These are phyloP conservation scores for Lepidurus apus DNA, from an alignment of 1,140 invertebrate genomes.

Conservation along the genomic window DNA sequence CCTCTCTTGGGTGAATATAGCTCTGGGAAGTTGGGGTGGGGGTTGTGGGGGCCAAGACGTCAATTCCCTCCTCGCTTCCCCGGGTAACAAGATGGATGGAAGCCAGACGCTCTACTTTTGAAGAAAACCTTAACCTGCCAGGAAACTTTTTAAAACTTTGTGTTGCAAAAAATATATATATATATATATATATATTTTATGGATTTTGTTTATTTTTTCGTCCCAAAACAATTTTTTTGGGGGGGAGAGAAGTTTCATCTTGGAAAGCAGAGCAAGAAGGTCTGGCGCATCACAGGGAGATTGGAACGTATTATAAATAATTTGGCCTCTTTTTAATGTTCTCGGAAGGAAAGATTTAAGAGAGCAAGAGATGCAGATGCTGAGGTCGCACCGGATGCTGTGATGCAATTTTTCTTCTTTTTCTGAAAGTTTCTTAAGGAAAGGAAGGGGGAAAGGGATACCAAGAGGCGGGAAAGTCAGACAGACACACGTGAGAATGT, in stretches of 20 bases:
- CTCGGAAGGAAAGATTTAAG: not conserved
- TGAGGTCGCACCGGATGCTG: not conserved
- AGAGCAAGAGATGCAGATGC: not conserved
- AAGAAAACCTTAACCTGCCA: not conserved
- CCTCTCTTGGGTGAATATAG: not conserved
- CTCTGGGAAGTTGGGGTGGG: not conserved
- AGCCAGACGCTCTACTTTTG: not conserved
- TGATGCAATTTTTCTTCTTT: not conserved
- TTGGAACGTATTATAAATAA: too few species aligned
- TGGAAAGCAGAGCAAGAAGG: not conserved
- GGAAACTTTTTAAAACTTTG: not conserved
- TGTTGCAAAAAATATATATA: not conserved
- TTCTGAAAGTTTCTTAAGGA: not conserved
- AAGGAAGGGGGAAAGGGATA: not conserved
- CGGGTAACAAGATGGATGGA: constrained; percentile 12
- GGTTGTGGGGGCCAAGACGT: not conserved
- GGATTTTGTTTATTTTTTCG: not conserved
- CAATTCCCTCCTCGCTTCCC: not conserved
- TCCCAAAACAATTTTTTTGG: too few species aligned
- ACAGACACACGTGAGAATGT: not conserved
- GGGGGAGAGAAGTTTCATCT: too few species aligned
- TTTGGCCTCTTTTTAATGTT: not conserved
- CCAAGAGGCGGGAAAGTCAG: not conserved
- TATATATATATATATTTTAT: not conserved
- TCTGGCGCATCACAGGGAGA: too few species aligned